phyloP scores from a whole-genome alignment of 2,888 invertebrate genomes.

The Atethmia centrago region DNA sequence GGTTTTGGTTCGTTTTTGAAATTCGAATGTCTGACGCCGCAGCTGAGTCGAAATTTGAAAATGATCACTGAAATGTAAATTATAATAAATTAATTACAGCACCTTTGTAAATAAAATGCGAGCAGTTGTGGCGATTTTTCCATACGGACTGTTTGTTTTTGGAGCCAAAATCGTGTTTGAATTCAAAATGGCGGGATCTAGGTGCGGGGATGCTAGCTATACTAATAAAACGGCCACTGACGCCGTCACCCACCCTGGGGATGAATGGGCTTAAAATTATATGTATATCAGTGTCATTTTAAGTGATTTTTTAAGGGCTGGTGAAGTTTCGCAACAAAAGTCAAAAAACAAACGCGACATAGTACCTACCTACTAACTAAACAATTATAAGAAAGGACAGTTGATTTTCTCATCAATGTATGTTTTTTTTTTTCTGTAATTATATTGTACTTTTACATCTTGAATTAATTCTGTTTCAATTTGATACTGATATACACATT shows the following conservation, averaged over 20 bases:
- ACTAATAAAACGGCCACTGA: constrained; percentile 67
- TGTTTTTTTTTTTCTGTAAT: neutral
- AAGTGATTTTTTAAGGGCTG: neutral
- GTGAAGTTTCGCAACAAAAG: neutral
- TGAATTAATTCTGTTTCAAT: constrained; percentile 1
- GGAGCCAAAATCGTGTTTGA: constrained; percentile 61
- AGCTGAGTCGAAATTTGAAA: constrained; percentile 19
- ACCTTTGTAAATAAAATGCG: constrained; percentile 57
- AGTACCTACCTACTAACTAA: neutral
- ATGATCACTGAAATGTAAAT: constrained; percentile 43
- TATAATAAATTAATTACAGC: constrained; percentile 38
- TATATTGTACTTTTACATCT: neutral
- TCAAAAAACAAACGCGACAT: neutral
- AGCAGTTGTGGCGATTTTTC: constrained; percentile 38
- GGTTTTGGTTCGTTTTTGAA: constrained; percentile 48
- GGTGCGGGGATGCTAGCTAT: constrained; percentile 73
- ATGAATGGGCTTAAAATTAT: constrained; percentile 51
- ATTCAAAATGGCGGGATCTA: constrained; percentile 60
- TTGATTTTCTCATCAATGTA: neutral
- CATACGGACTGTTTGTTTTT: constrained; percentile 53
- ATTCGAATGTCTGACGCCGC: constrained; percentile 40
- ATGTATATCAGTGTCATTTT: constrained; percentile 53
- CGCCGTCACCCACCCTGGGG: constrained; percentile 66
- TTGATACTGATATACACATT: constrained; percentile 44
- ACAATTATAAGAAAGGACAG: neutral